These are phyloP conservation scores for Serranus cabrilla DNA, from an alignment of 2,797 vertebrate genomes.

Conservation along the genomic window DNA sequence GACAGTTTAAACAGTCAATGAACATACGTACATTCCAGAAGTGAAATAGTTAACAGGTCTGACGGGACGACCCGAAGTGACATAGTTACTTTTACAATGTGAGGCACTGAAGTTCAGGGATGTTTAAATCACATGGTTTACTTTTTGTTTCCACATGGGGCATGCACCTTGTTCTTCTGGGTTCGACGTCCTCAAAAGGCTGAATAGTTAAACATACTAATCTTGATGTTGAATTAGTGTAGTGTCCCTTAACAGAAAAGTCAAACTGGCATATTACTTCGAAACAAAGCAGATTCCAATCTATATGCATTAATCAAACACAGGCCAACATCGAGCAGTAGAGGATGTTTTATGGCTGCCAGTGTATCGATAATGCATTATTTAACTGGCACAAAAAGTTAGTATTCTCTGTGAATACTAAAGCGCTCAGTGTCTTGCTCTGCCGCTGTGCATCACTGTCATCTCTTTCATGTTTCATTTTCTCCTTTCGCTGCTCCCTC, in stretches of 20 bases:
- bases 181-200: too few species aligned
- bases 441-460: conserved; percentile 52
- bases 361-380: neutral
- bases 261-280: neutral
- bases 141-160: too few species aligned
- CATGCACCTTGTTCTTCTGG: too few species aligned
- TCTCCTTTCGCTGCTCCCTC: conserved; percentile 33
- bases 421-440: conserved; percentile 24
- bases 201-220: neutral
- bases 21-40: too few species aligned
- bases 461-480: conserved; percentile 50
- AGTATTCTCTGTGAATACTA: conserved; percentile 25
- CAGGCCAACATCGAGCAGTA: neutral
- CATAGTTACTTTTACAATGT: too few species aligned
- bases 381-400: conserved; percentile 39
- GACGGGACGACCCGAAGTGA: too few species aligned
- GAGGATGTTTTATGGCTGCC: neutral
- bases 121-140: too few species aligned
- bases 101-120: too few species aligned
- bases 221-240: neutral
- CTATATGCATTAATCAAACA: neutral
- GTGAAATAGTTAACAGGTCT: too few species aligned
- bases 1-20: too few species aligned
- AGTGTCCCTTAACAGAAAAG: neutral
- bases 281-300: neutral